Conservation (phyloP, 2,113 vertebrate genomes). For the Myxocyprinus asiaticus region DNA sequence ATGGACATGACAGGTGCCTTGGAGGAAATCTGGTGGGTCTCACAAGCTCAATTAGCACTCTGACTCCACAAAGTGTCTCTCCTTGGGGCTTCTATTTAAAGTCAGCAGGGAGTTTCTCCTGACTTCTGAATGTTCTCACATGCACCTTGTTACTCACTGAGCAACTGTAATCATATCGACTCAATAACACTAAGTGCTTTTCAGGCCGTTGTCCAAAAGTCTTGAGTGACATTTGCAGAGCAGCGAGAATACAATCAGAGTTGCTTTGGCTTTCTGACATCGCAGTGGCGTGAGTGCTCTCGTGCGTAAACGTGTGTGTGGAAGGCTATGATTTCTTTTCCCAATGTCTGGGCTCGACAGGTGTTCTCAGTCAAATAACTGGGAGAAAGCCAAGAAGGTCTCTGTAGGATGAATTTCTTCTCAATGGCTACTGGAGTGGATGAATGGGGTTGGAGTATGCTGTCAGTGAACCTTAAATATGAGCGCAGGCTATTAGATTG, state of each 20-base stretch:
- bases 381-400: background rate
- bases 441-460: background rate
- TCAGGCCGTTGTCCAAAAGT: slow-evolving; percentile 50
- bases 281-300: background rate
- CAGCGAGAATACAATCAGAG: slow-evolving; percentile 28
- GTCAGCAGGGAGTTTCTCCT: slow-evolving; percentile 47
- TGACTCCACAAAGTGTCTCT: slow-evolving; percentile 28
- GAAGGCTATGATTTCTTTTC: slow-evolving; percentile 45
- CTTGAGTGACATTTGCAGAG: slow-evolving; percentile 40
- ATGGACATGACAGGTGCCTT: background rate
- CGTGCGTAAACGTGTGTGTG: slow-evolving; percentile 12
- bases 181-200: slow-evolving; percentile 53
- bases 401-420: background rate
- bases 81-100: slow-evolving; percentile 50
- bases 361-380: slow-evolving; percentile 8
- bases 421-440: background rate
- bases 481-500: background rate
- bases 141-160: slow-evolving; percentile 47
- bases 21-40: slow-evolving; percentile 39
- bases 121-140: slow-evolving; percentile 51
- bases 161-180: slow-evolving; percentile 43
- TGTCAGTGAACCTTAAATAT: background rate
- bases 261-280: slow-evolving; percentile 36
- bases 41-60: slow-evolving; percentile 46
- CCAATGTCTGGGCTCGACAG: background rate